Evolutionary conservation across 2,113 vertebrate genomes (phyloP), one percentile per base, ranked within the genome.

Genomic region (Puffinus mauretanicus): DNA sequence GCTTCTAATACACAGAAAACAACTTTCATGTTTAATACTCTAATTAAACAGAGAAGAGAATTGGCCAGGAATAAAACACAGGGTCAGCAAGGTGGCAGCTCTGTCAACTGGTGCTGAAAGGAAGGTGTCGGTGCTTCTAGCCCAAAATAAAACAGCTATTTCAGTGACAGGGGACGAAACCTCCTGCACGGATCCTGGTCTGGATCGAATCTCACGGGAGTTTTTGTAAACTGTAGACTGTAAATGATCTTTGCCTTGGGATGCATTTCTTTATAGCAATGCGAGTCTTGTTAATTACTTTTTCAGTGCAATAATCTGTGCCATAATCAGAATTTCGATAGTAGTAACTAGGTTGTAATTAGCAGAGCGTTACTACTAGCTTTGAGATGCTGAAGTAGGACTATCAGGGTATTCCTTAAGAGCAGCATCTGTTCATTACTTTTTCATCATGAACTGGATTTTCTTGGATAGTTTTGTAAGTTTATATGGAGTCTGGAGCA

Each of bases 121-220:
- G 85, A 87, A 32, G 42, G 26, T 82, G 7, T 47, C 2, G 2
- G n/a, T 30, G 62, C 6, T 34, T 80, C 24, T 17, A 16, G 9
- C 49, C 77, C 54, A 3, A 40, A 90, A 79, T 69, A 51, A 87
- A 86, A 7, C 9, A 13, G 25, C 29, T 47, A 3, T 55, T 92
- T 27, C 29, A 17, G 52, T 57, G 82, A 25, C 7, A 10, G 16
- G 67, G 55, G 8, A 36, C 3, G 3, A 42, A 73, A 40, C 21
- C 34, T 75, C 76, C 82, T n/a, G 30, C 19, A 2, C 19, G 57
- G 87, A 29, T 47, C 72, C 64, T 51, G 70, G 0, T 58, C 42
- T 54, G 58, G 13, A 9, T 60, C 1, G 1, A n/a, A 1, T 51
- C 88, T 64, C 61, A 4, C 2, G 1, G 34, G 32, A 67, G 12